Evolutionary conservation across 2,113 vertebrate species (phyloP).

Genomic region (Hirundichthys speculiger): DNA sequence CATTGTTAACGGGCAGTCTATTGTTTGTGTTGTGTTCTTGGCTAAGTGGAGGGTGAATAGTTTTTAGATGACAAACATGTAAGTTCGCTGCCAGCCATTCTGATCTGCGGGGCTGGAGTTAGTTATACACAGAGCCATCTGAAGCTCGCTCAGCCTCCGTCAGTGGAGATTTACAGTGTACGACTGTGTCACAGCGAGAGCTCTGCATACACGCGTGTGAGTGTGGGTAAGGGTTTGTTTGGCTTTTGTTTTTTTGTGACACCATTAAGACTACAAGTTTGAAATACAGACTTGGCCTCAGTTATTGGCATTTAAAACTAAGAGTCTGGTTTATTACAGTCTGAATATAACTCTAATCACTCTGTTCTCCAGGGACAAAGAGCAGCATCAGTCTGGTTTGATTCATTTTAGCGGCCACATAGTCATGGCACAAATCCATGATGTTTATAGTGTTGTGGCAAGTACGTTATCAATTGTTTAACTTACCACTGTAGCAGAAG

Average conservation of each 20-base stretch:
- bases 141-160: constrained; percentile 75
- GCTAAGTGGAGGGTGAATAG: constrained; percentile 89
- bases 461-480: too few species aligned
- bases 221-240: constrained; percentile 13
- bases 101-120: constrained; percentile 84
- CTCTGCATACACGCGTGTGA: not conserved
- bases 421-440: too few species aligned
- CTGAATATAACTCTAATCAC: constrained; percentile 25
- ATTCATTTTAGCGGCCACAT: too few species aligned
- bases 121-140: constrained; percentile 56
- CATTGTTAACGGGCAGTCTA: constrained; percentile 79
- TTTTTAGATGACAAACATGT: constrained; percentile 95
- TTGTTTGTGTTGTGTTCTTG: constrained; percentile 92
- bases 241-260: constrained; percentile 43
- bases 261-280: constrained; percentile 43
- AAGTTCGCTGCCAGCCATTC: constrained; percentile 88
- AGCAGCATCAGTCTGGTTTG: too few species aligned
- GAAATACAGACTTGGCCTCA: constrained; percentile 39
- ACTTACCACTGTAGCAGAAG: too few species aligned
- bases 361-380: constrained; percentile 25
- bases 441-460: too few species aligned
- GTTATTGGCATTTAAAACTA: constrained; percentile 50
- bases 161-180: constrained; percentile 68
- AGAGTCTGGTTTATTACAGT: constrained; percentile 43
- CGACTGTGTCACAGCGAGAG: constrained; percentile 41